A percentile compares a stretch with the other conserved stretches of the same genome.
phyloP scores from a whole-genome alignment of 2,888 invertebrate species.

The Sesia apiformis region DNA sequence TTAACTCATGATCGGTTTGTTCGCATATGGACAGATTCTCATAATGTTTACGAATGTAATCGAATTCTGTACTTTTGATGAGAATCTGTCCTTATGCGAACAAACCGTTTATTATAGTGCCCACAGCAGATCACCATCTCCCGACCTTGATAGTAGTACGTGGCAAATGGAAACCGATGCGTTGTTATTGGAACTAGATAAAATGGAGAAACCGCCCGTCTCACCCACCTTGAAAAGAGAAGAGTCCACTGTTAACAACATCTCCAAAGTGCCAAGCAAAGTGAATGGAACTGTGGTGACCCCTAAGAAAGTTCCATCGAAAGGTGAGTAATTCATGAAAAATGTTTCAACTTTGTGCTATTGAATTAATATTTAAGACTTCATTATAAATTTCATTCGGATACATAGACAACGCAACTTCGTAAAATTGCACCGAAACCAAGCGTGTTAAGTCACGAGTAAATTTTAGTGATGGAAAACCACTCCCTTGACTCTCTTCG shows the following conservation, averaged over 20 bases:
- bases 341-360: no score
- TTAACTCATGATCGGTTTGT: no score
- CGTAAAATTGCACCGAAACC: no score
- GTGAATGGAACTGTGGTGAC: constrained; percentile 48
- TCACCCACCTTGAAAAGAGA: constrained; percentile 9
- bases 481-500: no score
- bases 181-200: constrained; percentile 25
- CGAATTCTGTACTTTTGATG: no score
- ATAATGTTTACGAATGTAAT: no score
- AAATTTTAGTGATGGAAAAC: no score
- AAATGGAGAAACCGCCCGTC: constrained; percentile 23
- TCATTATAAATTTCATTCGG: no score
- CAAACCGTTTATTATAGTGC: constrained; percentile 22
- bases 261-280: constrained; percentile 22
- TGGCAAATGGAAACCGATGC: constrained; percentile 62
- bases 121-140: constrained; percentile 48
- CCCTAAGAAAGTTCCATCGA: constrained; percentile 34
- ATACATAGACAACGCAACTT: no score
- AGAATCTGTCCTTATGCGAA: neutral
- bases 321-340: constrained; percentile 26
- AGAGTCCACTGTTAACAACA: constrained; percentile 15
- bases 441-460: no score
- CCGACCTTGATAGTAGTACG: constrained; percentile 26
- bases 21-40: no score
- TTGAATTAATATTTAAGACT: no score